Percentiles rank a stretch among this genome's conserved stretches.
Conservation (phyloP, 2,888 invertebrate species). For the Atrina japonica region DNA sequence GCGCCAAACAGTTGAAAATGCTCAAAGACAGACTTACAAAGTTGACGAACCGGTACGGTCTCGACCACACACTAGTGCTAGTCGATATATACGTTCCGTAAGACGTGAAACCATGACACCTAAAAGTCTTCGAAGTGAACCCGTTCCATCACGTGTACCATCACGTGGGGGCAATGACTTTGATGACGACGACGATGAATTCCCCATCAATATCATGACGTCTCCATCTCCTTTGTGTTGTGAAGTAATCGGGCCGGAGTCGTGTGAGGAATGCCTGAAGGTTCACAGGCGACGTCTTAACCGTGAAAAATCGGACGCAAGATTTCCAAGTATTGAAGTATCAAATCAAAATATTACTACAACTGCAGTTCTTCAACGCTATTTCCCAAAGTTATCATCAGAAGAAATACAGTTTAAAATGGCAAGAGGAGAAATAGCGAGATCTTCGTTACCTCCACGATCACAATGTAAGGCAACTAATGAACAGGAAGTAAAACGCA, state of each 20-base stretch:
- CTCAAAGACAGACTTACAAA: slow-evolving; percentile 55
- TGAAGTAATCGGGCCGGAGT: slow-evolving; percentile 67
- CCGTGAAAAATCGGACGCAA: slow-evolving; percentile 54
- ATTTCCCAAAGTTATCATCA: slow-evolving; percentile 63
- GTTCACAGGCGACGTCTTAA: slow-evolving; percentile 55
- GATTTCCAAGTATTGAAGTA: slow-evolving; percentile 62
- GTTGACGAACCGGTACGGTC: slow-evolving; percentile 46
- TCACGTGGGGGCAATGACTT: slow-evolving; percentile 41
- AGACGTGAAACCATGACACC: slow-evolving; percentile 53
- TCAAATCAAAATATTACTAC: slow-evolving; percentile 69
- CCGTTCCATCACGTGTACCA: slow-evolving; percentile 50
- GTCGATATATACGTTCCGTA: slow-evolving; percentile 41
- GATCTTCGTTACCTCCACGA: slow-evolving; percentile 48
- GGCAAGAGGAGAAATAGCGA: slow-evolving; percentile 66
- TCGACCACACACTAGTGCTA: slow-evolving; percentile 59
- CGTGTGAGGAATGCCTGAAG: slow-evolving; percentile 70
- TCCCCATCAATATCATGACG: slow-evolving; percentile 33
- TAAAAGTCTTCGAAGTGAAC: slow-evolving; percentile 61
- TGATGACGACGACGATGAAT: slow-evolving; percentile 42
- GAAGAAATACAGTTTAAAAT: slow-evolving; percentile 69
- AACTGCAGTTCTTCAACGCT: slow-evolving; percentile 62
- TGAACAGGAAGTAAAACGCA: slow-evolving; percentile 1
- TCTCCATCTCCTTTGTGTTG: slow-evolving; percentile 51
- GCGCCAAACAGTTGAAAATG: slow-evolving; percentile 55
- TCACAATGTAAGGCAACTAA: not conserved